Base-by-base conservation (phyloP, 1,140 invertebrate species). In the Aricia agestis region DNA sequence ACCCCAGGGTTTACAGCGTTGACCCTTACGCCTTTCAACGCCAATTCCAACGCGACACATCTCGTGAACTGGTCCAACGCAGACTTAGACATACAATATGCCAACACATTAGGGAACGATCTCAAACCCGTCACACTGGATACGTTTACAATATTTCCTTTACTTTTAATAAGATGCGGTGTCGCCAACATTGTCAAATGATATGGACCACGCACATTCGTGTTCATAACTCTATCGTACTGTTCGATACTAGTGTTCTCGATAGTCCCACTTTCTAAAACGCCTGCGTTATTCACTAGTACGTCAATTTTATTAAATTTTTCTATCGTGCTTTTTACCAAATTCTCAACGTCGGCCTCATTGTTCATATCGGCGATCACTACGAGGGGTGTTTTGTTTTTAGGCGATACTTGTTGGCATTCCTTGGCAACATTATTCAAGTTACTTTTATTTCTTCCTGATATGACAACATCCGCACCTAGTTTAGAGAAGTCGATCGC, bases 61-160 rank as follows among this genome's bases (percentile, higher is more conserved):
- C 94, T 92, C 11, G 97, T 97, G 65, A 98, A 93, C 79, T 97
- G 96, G 90, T 97, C 96, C 10, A 98, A 75, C 18, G 96, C 95
- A 72, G 95, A 87, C 92, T 98, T 98, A 32, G 95, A 96, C 92
- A 97, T 95, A 77, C 94, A 95, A 81, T 98, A 97, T 0, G 95
- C 93, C 67, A 95, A 83, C 42, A 94, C 88, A 76, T 93, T 93
- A 25, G 94, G 92, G 74, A 95, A 95, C 10, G 95, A 93, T 88
- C 96, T 89, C 31, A 96, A 78, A n/a, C 96, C 96, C 78, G 93
- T 94, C 1, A 97, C 95, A 83, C 96, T 97, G 1, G 96, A 97
- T 4, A 97, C 95, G 88, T 97, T 97, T 0, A 97, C 95, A 78
- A 97, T 95, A 74, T 94, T 95, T 17, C 96, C 96, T 87, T 96